Evolutionary conservation across 2,888 invertebrate genomes (phyloP), one percentile per base, ranked within the genome.

Genomic region (Eilema griseolum): DNA sequence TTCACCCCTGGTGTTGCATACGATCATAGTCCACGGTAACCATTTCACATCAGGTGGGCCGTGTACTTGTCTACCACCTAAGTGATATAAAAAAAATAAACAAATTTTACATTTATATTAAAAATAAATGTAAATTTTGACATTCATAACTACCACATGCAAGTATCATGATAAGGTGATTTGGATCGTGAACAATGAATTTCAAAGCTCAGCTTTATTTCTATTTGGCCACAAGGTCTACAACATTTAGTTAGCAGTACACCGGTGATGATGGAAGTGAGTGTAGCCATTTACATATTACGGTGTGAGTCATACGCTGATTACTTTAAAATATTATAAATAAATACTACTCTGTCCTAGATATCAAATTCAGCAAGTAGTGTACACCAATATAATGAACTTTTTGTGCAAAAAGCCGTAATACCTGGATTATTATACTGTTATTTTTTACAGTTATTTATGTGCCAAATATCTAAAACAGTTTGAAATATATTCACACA

Each of bases 271-370:
- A n/a, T 52, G 52, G 52, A n/a, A 52, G n/a, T 52, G n/a, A 52
- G 52, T 46, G 46, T 52, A n/a, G 52, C 52, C 52, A 52, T n/a
- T 52, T 52, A n/a, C 52, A 52, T 52, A 46, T 46, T 46, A 52
- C 52, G 52, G n/a, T 52, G n/a, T 52, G 52, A n/a, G 20, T 52
- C 52, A 52, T 52, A n/a, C 52, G 52, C 52, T 52, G 2, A 52
- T n/a, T 52, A 52, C 52, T 52, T 52, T 52, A 52, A 52, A 41
- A 52, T 52, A 52, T 52, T 52, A 52, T 52, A n/a, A 52, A 52
- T 52, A 10, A 52, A 52, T 52, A n/a, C 52, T 52, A 52, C n/a
- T 52, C 52, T 52, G 52, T 52, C 52, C 52, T 52, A 52, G 52
- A n/a, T 52, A 20, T 20, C 1, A n/a, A 52, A 52, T 52, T 52